These are phyloP conservation scores for Abrostola tripartita DNA, from an alignment of 2,888 invertebrate genomes.

Conservation along the genomic window DNA sequence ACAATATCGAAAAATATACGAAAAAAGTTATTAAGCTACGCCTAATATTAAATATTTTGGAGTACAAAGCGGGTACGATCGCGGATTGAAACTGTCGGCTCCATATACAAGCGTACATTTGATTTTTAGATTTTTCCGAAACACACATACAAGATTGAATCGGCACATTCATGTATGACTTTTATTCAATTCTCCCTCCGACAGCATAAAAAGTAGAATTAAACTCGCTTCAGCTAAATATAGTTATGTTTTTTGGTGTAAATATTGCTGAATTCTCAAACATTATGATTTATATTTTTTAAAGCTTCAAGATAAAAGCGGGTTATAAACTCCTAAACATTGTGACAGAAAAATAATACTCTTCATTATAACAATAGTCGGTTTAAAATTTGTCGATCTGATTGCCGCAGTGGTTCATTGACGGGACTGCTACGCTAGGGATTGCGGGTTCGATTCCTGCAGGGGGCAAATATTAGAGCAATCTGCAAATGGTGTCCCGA, in stretches of 20 bases:
- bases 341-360: too few relatives aligned
- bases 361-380: too few relatives aligned
- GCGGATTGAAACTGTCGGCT: conserved; percentile 5
- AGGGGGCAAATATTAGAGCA: too few relatives aligned
- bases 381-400: too few relatives aligned
- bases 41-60: conserved; percentile 15
- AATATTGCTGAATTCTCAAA: too few relatives aligned
- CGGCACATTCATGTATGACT: conserved; percentile 33
- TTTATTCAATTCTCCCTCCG: conserved; percentile 33
- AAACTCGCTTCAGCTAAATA: conserved; percentile 20
- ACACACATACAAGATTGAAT: conserved; percentile 27
- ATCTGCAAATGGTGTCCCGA: too few relatives aligned
- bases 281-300: too few relatives aligned
- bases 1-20: not conserved
- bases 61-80: conserved; percentile 6
- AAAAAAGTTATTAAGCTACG: not conserved
- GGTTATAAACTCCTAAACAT: too few relatives aligned
- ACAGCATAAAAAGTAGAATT: conserved; percentile 22
- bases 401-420: too few relatives aligned
- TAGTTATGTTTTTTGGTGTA: conserved; percentile 6
- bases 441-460: too few relatives aligned
- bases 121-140: conserved; percentile 44
- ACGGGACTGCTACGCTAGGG: too few relatives aligned
- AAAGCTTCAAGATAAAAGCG: too few relatives aligned
- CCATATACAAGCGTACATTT: conserved; percentile 22